A percentile compares a stretch with the other conserved stretches of the same genome.
Conservation (phyloP, 2,113 vertebrate species). For the Microtus ochrogaster region DNA sequence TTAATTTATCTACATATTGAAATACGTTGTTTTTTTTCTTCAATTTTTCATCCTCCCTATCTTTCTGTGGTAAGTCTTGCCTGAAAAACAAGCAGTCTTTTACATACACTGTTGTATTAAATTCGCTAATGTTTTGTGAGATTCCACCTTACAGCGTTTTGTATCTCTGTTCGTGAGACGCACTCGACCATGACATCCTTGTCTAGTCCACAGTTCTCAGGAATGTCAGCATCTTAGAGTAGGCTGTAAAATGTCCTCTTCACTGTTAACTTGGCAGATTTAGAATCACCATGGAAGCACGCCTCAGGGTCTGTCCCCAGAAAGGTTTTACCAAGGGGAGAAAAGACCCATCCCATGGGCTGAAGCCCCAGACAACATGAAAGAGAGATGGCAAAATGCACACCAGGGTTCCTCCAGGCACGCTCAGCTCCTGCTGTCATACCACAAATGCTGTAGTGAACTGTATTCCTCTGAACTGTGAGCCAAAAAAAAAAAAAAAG, state of each 20-base stretch:
- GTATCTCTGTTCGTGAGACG: background rate
- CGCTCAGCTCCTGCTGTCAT: background rate
- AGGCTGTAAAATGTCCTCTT: background rate
- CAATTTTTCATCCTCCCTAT: background rate
- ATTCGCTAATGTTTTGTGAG: background rate
- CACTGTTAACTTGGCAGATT: background rate
- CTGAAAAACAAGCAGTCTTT: background rate
- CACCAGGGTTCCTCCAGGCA: background rate
- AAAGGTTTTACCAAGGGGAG: background rate
- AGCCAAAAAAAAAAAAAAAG: background rate
- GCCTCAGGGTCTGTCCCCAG: background rate
- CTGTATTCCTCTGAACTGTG: background rate
- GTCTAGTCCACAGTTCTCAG: background rate
- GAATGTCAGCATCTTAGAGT: constrained; percentile 16
- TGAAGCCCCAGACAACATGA: background rate
- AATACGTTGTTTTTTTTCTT: background rate
- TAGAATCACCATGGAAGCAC: background rate
- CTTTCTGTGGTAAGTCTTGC: background rate
- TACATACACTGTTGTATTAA: background rate
- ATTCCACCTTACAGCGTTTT: background rate
- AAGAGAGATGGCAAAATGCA: background rate
- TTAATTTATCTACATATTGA: constrained; percentile 25
- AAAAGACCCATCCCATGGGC: background rate
- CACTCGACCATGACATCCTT: background rate
- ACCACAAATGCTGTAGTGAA: background rate